phyloP scores from a whole-genome alignment of 2,888 invertebrate species.

The Barypeithes pellucidus region DNA sequence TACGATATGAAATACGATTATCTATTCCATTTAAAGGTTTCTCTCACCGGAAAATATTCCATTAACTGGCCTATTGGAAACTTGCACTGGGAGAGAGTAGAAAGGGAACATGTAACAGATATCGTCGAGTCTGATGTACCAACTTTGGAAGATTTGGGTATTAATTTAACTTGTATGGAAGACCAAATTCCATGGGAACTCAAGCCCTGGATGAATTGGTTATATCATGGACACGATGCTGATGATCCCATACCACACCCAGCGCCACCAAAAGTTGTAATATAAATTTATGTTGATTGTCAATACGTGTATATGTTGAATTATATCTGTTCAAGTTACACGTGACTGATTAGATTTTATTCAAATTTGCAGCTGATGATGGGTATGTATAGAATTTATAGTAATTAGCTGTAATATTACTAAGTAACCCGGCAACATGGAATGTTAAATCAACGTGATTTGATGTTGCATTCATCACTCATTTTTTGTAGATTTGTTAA shows the following conservation, averaged over 20 bases:
- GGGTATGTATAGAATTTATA: no score
- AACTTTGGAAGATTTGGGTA: conserved; percentile 91
- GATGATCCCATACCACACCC: conserved; percentile 83
- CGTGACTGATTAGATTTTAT: neutral
- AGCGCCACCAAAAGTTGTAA: conserved; percentile 73
- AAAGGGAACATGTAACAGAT: conserved; percentile 87
- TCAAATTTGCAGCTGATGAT: no score
- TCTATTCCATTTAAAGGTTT: conserved; percentile 78
- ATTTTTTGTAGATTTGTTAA: no score
- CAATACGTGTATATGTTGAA: neutral
- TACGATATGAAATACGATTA: conserved; percentile 84
- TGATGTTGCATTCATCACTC: no score
- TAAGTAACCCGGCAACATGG: no score
- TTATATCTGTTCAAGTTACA: neutral
- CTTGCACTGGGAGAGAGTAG: conserved; percentile 86
- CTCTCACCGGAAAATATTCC: conserved; percentile 75
- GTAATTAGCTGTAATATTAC: no score
- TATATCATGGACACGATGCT: conserved; percentile 82
- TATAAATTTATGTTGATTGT: conserved; percentile 10
- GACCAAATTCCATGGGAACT: conserved; percentile 89
- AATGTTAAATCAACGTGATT: no score
- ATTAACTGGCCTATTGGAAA: conserved; percentile 79
- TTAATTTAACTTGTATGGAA: conserved; percentile 84
- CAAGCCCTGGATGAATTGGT: conserved; percentile 78
- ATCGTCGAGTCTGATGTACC: conserved; percentile 76